Evolutionary conservation across 2,888 invertebrate genomes (phyloP).

Genomic region (Mycalesis mineus): DNA sequence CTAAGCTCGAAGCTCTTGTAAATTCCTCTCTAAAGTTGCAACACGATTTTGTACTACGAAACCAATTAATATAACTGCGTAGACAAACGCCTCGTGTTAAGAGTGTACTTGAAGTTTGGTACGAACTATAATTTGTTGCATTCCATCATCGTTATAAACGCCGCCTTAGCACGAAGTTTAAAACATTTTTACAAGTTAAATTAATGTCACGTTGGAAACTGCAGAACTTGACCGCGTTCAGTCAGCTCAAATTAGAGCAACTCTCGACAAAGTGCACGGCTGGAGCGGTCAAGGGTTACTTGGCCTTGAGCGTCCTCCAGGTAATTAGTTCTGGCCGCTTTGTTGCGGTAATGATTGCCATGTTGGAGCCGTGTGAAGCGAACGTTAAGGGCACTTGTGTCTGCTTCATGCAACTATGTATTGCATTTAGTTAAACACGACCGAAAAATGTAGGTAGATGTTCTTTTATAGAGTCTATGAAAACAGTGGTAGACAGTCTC

Average conservation of each 20-base stretch:
- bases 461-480: too few species aligned
- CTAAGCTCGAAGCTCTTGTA: too few species aligned
- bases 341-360: constrained; percentile 27
- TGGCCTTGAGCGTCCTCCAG: constrained; percentile 25
- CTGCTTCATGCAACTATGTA: neutral
- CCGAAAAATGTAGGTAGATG: too few species aligned
- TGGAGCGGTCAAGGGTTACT: constrained; percentile 33
- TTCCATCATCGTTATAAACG: too few species aligned
- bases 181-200: neutral
- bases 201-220: neutral
- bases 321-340: constrained; percentile 29
- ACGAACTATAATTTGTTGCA: too few species aligned
- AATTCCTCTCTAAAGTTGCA: too few species aligned
- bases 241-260: constrained; percentile 18
- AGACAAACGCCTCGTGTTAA: too few species aligned
- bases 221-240: constrained; percentile 15
- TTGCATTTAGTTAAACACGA: neutral
- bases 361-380: neutral
- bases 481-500: too few species aligned
- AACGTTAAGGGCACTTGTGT: neutral
- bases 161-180: too few species aligned
- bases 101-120: too few species aligned
- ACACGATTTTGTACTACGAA: too few species aligned
- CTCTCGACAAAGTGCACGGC: constrained; percentile 26
- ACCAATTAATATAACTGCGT: too few species aligned